phyloP scores from a whole-genome alignment of 2,888 invertebrate species.

The Taphrorychus bicolor region DNA sequence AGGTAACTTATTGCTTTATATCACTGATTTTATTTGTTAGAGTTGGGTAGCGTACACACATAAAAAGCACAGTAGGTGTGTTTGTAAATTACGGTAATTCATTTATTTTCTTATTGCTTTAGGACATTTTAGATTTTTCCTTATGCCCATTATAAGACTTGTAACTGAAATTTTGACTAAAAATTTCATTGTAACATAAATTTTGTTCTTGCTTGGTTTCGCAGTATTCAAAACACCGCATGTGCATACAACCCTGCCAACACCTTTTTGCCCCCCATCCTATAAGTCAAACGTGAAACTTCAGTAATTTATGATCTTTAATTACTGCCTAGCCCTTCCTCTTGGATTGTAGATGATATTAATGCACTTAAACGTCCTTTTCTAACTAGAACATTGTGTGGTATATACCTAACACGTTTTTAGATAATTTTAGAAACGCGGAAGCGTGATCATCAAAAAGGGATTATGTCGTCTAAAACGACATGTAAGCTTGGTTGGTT shows the following conservation, averaged over 20 bases:
- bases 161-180: no score
- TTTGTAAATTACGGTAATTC: conserved; percentile 38
- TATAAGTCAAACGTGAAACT: conserved; percentile 22
- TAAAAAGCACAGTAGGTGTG: conserved; percentile 41
- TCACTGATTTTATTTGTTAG: conserved; percentile 35
- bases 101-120: conserved; percentile 29
- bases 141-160: no score
- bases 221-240: no score
- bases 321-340: conserved; percentile 16
- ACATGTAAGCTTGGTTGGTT: not conserved
- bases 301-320: conserved; percentile 23
- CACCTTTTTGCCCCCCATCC: no score
- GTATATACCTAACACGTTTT: no score
- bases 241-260: no score
- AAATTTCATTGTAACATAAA: no score
- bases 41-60: conserved; percentile 26
- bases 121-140: not conserved
- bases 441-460: not conserved
- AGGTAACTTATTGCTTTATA: conserved; percentile 47
- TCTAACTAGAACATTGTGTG: no score
- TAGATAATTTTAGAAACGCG: not conserved
- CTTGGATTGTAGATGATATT: conserved; percentile 4
- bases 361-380: conserved; percentile 3
- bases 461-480: not conserved
- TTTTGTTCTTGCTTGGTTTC: no score